phyloP scores from a whole-genome alignment of 2,113 vertebrate genomes.

The Marcusenius ussheri region DNA sequence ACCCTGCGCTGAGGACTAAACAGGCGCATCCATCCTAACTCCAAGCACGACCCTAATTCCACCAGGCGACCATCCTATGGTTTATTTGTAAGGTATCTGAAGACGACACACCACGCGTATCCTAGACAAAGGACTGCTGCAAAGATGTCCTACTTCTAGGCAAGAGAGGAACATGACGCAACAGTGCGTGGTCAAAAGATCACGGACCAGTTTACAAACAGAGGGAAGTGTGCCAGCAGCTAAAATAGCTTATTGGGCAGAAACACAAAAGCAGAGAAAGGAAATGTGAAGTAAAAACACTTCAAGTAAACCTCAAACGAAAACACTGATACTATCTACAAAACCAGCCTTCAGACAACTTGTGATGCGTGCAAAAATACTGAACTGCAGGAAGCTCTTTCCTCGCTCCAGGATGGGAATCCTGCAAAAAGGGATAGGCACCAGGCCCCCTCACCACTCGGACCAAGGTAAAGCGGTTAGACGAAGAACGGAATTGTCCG shows the following conservation, averaged over 20 bases:
- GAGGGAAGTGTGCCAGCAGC: background rate
- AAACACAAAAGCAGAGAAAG: background rate
- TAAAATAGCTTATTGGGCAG: background rate
- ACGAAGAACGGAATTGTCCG: background rate
- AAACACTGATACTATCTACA: background rate
- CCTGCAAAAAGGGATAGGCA: background rate
- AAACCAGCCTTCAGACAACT: background rate
- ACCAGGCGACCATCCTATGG: too few relatives aligned
- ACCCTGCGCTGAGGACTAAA: background rate
- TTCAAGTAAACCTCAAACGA: background rate
- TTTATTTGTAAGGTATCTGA: too few relatives aligned
- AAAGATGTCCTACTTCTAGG: background rate
- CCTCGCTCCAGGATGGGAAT: background rate
- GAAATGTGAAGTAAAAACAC: background rate
- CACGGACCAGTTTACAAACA: background rate
- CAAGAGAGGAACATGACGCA: background rate
- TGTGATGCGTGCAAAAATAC: background rate
- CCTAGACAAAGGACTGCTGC: background rate
- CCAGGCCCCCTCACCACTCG: background rate
- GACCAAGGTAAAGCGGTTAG: background rate
- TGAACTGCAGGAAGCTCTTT: background rate
- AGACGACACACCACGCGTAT: too few relatives aligned
- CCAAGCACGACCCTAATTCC: background rate
- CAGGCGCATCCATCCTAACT: background rate
- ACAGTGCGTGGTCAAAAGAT: background rate